phyloP scores from a whole-genome alignment of 1,140 invertebrate species.

The Trissolcus basalis region DNA sequence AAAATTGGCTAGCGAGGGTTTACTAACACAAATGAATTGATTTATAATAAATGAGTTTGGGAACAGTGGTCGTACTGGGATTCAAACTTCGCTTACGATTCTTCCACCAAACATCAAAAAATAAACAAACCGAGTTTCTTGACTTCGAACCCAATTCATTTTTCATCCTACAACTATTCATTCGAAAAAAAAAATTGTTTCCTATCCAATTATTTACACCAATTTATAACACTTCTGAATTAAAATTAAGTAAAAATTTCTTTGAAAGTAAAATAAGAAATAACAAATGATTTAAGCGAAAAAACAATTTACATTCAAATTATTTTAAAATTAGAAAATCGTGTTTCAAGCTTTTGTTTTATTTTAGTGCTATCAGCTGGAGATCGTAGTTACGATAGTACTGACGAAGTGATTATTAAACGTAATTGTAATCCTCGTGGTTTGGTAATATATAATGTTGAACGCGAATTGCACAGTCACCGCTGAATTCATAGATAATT shows the following conservation, averaged over 20 bases:
- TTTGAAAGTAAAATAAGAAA: too few relatives aligned
- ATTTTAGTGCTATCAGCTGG: slow-evolving; percentile 3
- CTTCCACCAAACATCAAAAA: neutral
- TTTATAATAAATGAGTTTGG: slow-evolving; percentile 11
- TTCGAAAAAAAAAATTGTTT: too few relatives aligned
- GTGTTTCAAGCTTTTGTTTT: too few relatives aligned
- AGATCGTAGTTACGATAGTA: slow-evolving; percentile 20
- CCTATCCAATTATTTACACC: too few relatives aligned
- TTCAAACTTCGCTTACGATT: slow-evolving; percentile 2
- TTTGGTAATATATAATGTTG: slow-evolving; percentile 1
- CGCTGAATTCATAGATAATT: slow-evolving; percentile 27
- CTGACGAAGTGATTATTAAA: slow-evolving; percentile 18
- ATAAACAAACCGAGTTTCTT: too few relatives aligned
- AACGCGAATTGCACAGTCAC: slow-evolving; percentile 13
- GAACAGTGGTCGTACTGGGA: neutral
- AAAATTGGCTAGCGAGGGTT: slow-evolving; percentile 9
- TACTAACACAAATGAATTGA: slow-evolving; percentile 11
- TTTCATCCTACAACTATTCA: too few relatives aligned
- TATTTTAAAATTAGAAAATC: too few relatives aligned
- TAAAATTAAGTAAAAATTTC: too few relatives aligned
- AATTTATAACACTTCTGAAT: too few relatives aligned
- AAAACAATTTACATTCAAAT: slow-evolving; percentile 1
- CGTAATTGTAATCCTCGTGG: slow-evolving; percentile 14
- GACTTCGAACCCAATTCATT: too few relatives aligned
- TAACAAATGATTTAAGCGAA: too few relatives aligned